Percentiles rank a stretch among this genome's conserved stretches.
Conservation (phyloP, 2,888 invertebrate species). For the Buathra laborator region DNA sequence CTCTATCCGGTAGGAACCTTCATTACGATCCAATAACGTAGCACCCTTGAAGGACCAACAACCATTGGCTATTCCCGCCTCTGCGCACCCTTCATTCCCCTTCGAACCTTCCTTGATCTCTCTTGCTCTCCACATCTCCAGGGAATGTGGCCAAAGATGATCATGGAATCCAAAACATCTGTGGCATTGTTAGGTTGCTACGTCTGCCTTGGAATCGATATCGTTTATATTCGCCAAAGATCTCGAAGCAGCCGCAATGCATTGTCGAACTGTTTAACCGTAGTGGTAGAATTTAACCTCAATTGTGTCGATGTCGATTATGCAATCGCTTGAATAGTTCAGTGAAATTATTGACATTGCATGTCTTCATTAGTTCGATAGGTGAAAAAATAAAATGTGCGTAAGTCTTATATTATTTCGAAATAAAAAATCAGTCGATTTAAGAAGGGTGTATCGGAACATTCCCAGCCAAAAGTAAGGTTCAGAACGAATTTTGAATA, state of each 20-base stretch:
- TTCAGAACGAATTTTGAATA: neutral
- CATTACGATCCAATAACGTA: conserved; percentile 52
- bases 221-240: conserved; percentile 23
- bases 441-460: neutral
- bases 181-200: conserved; percentile 1
- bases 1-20: conserved; percentile 42
- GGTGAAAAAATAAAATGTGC: too few relatives aligned
- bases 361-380: neutral
- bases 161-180: conserved; percentile 42
- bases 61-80: conserved; percentile 31
- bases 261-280: conserved; percentile 15
- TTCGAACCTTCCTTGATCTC: conserved; percentile 12
- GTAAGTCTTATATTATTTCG: neutral
- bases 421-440: neutral
- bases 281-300: conserved; percentile 15
- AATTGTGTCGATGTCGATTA: neutral
- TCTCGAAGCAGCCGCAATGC: conserved; percentile 10
- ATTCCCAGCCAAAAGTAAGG: too few relatives aligned
- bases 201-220: conserved; percentile 8
- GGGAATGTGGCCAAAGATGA: conserved; percentile 28
- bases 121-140: conserved; percentile 4
- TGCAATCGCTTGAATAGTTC: conserved; percentile 3
- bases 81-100: conserved; percentile 28
- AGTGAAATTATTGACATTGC: neutral
- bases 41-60: conserved; percentile 42